Evolutionary conservation across 2,113 vertebrate species (phyloP).

Genomic region (Mustelus asterias): DNA sequence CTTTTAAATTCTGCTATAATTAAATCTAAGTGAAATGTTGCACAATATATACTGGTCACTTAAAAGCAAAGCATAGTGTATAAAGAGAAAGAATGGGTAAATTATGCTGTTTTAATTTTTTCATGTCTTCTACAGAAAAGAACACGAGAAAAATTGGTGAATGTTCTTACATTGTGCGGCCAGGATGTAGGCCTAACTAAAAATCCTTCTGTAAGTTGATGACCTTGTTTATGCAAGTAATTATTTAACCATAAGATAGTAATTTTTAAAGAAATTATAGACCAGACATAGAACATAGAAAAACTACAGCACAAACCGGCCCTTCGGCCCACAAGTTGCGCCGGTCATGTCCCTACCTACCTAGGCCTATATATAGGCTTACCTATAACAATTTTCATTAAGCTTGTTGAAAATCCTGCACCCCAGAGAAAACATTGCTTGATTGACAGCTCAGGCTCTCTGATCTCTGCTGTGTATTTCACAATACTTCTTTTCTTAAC

Average conservation of each 20-base stretch:
- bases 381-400: no score
- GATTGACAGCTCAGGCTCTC: no score
- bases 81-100: background rate
- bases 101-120: background rate
- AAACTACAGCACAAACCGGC: no score
- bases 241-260: background rate
- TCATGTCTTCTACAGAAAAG: conserved; percentile 69
- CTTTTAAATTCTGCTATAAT: background rate
- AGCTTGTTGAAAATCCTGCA: no score
- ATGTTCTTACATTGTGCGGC: conserved; percentile 89
- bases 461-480: no score
- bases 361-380: no score
- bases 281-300: no score
- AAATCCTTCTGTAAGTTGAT: conserved; percentile 86
- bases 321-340: no score
- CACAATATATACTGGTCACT: background rate
- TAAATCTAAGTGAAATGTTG: background rate
- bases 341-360: no score
- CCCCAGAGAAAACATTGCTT: no score
- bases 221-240: background rate
- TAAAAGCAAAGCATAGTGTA: background rate
- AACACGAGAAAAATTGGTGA: conserved; percentile 93
- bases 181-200: conserved; percentile 96
- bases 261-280: background rate
- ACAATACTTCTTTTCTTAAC: no score